Evolutionary conservation across 1,140 invertebrate species (phyloP).

Genomic region (Conus betulinus): DNA sequence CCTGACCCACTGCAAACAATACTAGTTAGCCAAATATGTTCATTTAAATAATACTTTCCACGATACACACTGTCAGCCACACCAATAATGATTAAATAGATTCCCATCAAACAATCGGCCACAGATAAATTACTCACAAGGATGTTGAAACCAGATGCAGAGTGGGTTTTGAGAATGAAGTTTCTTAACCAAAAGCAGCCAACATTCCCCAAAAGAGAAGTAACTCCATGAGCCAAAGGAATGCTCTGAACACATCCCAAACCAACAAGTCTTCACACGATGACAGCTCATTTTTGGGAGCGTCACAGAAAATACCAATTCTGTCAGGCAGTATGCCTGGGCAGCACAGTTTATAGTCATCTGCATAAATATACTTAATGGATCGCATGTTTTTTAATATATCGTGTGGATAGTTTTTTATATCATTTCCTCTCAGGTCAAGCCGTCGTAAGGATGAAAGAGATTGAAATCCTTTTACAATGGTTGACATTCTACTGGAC

Average conservation of each 20-base stretch:
- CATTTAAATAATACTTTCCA: neutral
- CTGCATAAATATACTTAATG: neutral
- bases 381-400: neutral
- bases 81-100: neutral
- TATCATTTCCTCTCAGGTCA: neutral
- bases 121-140: neutral
- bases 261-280: neutral
- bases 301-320: neutral
- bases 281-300: neutral
- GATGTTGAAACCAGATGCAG: neutral
- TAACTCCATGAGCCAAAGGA: neutral
- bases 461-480: neutral
- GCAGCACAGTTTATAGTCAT: constrained; percentile 6
- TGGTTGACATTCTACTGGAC: neutral
- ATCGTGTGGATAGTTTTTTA: neutral
- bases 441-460: neutral
- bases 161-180: neutral
- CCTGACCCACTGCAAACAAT: constrained; percentile 39
- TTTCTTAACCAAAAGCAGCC: neutral
- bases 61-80: neutral
- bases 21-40: neutral
- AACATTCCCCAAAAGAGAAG: neutral
- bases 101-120: neutral
- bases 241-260: neutral
- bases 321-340: neutral